Percentiles rank a stretch among this genome's conserved stretches.
Evolutionary conservation across 2,113 vertebrate genomes (phyloP).

Genomic region (Clarias batrachus): DNA sequence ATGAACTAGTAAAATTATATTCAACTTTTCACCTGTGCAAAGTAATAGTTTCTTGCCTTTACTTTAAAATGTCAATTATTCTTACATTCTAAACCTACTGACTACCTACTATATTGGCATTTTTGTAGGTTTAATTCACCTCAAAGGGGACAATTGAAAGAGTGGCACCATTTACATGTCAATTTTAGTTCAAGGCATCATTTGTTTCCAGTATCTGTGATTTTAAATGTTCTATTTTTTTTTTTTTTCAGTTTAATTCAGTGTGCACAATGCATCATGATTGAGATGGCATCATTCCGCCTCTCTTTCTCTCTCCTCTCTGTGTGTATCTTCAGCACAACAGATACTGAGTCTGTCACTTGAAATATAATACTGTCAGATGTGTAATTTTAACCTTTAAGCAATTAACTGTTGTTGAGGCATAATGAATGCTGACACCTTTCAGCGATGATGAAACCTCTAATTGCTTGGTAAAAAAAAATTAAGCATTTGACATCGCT

Average conservation of each 20-base stretch:
- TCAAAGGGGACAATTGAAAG: not conserved
- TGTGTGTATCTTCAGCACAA: conserved; percentile 60
- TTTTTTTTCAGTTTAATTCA: conserved; percentile 3
- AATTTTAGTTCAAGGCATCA: not conserved
- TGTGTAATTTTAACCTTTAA: conserved; percentile 82
- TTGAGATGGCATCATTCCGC: not conserved
- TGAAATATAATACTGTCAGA: conserved; percentile 80
- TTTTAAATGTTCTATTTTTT: not conserved
- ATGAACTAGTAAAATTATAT: not conserved
- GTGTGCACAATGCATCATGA: conserved; percentile 46
- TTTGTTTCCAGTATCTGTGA: not conserved
- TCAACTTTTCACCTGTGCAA: not conserved
- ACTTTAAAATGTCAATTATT: not conserved
- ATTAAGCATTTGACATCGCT: conserved; percentile 77
- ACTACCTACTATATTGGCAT: not conserved
- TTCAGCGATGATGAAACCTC: conserved; percentile 77
- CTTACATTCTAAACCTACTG: not conserved
- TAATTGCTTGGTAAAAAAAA: conserved; percentile 82
- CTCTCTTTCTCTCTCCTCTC: conserved; percentile 48
- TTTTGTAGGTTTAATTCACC: not conserved
- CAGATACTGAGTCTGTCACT: conserved; percentile 75
- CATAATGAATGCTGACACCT: conserved; percentile 78
- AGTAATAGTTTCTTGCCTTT: not conserved
- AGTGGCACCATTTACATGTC: not conserved
- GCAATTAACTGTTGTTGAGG: conserved; percentile 80